A percentile compares a stretch with the other conserved stretches of the same genome.
phyloP scores from a whole-genome alignment of 2,888 invertebrate genomes.

The Morpho deidamia region DNA sequence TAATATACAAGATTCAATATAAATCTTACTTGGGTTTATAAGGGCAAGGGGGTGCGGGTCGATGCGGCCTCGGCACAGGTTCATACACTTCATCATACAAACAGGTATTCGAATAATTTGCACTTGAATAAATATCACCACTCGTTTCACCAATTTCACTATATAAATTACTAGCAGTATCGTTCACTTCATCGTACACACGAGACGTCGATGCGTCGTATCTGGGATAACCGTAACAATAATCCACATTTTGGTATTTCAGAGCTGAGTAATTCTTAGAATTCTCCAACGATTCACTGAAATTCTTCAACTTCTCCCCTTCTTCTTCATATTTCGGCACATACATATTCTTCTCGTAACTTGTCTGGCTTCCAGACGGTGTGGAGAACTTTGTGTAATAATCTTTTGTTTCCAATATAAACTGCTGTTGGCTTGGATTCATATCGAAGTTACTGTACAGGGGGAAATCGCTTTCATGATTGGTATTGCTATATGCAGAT shows the following conservation, averaged over 20 bases:
- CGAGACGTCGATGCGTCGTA: slow-evolving; percentile 38
- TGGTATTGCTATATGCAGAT: slow-evolving; percentile 30
- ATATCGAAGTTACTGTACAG: slow-evolving; percentile 56
- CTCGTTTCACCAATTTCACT: slow-evolving; percentile 52
- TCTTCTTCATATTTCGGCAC: slow-evolving; percentile 59
- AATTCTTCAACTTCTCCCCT: slow-evolving; percentile 55
- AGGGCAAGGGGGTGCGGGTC: slow-evolving; percentile 80
- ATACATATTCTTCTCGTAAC: slow-evolving; percentile 68
- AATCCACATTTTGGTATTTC: slow-evolving; percentile 62
- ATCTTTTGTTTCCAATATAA: slow-evolving; percentile 62
- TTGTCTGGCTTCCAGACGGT: slow-evolving; percentile 38
- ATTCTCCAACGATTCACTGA: slow-evolving; percentile 59
- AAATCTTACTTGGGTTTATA: slow-evolving; percentile 15
- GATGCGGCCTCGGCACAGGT: slow-evolving; percentile 69
- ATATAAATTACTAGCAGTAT: slow-evolving; percentile 57
- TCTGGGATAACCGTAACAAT: slow-evolving; percentile 32
- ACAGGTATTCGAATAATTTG: slow-evolving; percentile 39
- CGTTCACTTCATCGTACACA: slow-evolving; percentile 62
- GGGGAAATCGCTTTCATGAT: slow-evolving; percentile 46
- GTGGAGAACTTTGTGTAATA: slow-evolving; percentile 65
- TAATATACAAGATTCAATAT: background rate
- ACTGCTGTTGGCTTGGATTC: slow-evolving; percentile 53
- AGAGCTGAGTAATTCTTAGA: slow-evolving; percentile 66
- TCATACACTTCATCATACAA: slow-evolving; percentile 67
- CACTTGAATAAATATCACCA: slow-evolving; percentile 5